Evolutionary conservation across 2,888 invertebrate genomes (phyloP).

Genomic region (Callyntrura guangdongensis): DNA sequence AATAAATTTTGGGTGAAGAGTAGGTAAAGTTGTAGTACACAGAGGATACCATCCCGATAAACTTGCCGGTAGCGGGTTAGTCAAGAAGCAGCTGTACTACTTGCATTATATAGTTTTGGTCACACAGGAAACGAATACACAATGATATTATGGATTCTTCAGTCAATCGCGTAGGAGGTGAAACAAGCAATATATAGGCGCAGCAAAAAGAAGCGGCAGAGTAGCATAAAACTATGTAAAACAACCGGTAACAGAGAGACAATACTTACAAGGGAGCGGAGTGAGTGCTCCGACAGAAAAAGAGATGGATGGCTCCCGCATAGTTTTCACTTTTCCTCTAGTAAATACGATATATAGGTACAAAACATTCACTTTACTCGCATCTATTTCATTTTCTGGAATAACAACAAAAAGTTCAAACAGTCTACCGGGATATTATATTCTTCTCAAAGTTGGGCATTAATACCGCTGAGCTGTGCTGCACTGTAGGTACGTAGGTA

Average conservation of each 20-base stretch:
- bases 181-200: background rate
- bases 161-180: conserved; percentile 46
- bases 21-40: background rate
- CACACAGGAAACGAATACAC: conserved; percentile 34
- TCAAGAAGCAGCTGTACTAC: background rate
- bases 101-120: background rate
- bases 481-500: no score
- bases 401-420: background rate
- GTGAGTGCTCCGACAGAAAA: conserved; percentile 50
- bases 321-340: conserved; percentile 75
- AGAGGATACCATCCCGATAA: background rate
- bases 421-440: background rate
- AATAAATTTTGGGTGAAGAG: conserved; percentile 19
- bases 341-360: conserved; percentile 42
- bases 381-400: background rate
- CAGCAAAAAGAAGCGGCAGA: conserved; percentile 39
- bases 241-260: conserved; percentile 50
- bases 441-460: background rate
- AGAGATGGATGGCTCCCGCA: conserved; percentile 75
- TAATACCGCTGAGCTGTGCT: background rate
- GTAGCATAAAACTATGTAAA: conserved; percentile 71
- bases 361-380: conserved; percentile 7
- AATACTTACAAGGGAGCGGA: conserved; percentile 65
- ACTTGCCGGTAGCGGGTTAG: background rate
- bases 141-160: conserved; percentile 29